Evolutionary conservation across 2,888 invertebrate species (phyloP).

Genomic region (Hartigia nigra): DNA sequence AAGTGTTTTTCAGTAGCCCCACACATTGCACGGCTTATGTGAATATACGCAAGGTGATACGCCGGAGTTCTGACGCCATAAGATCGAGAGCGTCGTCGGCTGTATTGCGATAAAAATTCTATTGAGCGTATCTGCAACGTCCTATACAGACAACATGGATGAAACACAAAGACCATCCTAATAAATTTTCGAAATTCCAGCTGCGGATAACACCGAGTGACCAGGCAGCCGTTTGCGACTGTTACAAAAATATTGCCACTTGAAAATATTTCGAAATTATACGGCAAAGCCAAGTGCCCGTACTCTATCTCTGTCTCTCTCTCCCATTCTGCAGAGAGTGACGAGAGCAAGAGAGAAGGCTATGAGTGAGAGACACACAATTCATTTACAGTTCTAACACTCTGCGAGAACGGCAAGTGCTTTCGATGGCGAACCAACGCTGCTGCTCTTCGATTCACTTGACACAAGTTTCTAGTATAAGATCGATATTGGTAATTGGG

Average conservation of each 20-base stretch:
- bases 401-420: not conserved
- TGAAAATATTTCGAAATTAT: slow-evolving; percentile 1
- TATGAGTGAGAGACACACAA: not conserved
- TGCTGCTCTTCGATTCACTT: not conserved
- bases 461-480: not conserved
- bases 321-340: not conserved
- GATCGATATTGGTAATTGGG: not conserved
- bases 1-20: not conserved
- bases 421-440: not conserved
- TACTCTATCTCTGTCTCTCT: not conserved
- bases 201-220: not conserved
- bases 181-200: slow-evolving; percentile 3
- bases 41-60: not conserved
- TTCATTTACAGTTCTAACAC: not conserved
- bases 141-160: not conserved
- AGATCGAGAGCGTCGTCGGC: not conserved
- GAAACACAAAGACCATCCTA: not conserved
- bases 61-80: not conserved
- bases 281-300: not conserved
- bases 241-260: slow-evolving; percentile 4
- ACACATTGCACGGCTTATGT: not conserved
- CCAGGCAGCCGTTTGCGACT: not conserved
- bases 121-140: not conserved
- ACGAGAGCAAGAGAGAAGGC: not conserved
- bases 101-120: not conserved